These are phyloP conservation scores for Nyctereutes procyonoides DNA, from an alignment of 2,113 vertebrate genomes.

Conservation along the genomic window DNA sequence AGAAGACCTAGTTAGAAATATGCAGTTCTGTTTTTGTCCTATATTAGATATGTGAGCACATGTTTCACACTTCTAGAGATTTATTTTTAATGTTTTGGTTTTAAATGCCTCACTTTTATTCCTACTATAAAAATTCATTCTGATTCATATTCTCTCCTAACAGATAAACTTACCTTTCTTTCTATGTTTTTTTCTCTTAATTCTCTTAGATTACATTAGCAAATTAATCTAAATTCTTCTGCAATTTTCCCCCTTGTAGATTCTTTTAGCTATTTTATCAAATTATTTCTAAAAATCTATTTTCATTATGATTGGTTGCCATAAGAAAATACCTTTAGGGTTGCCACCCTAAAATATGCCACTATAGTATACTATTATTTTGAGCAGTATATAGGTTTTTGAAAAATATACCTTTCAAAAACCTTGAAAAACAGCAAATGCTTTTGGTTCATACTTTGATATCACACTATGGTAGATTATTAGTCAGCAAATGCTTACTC, in stretches of 20 bases:
- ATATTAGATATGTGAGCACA: neutral
- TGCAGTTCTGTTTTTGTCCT: neutral
- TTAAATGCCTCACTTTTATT: slow-evolving; percentile 38
- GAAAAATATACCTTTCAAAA: too few species aligned
- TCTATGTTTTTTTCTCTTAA: slow-evolving; percentile 3
- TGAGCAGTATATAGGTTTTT: neutral
- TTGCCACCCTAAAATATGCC: neutral
- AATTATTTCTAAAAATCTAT: neutral
- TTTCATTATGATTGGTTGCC: neutral
- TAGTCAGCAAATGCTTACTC: neutral
- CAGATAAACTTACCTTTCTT: neutral
- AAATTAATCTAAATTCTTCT: slow-evolving; percentile 40
- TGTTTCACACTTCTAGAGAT: neutral
- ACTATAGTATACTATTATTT: neutral
- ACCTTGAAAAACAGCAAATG: neutral
- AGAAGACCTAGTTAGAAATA: neutral
- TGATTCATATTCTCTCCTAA: neutral
- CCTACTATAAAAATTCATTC: slow-evolving; percentile 17
- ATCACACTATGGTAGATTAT: neutral
- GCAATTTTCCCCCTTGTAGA: neutral
- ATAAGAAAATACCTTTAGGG: neutral
- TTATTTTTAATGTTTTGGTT: slow-evolving; percentile 8
- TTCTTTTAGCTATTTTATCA: slow-evolving; percentile 28
- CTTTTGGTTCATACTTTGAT: neutral
- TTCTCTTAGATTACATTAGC: neutral